Evolutionary conservation across 2,888 invertebrate species (phyloP).

Genomic region (Heteromurus nitidus): DNA sequence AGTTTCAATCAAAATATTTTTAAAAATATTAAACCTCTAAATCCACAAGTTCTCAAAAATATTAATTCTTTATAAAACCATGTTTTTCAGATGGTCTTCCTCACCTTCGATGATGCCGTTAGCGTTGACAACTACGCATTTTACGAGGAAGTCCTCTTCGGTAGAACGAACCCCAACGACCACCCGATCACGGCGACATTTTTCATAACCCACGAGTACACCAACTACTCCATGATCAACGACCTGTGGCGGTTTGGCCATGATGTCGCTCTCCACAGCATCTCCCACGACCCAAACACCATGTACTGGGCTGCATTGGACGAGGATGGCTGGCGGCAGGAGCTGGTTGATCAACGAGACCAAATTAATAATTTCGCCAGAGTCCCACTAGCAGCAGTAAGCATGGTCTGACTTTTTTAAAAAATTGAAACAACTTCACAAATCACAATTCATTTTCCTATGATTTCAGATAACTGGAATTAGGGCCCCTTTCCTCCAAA

Average conservation of each 20-base stretch:
- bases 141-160: slow-evolving; percentile 78
- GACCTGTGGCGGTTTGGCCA: slow-evolving; percentile 80
- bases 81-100: too few relatives aligned
- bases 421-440: too few relatives aligned
- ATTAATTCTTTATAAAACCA: too few relatives aligned
- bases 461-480: slow-evolving; percentile 75
- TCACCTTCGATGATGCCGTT: slow-evolving; percentile 83
- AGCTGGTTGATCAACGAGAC: slow-evolving; percentile 80
- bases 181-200: slow-evolving; percentile 82
- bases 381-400: slow-evolving; percentile 74
- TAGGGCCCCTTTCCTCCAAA: slow-evolving; percentile 79
- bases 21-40: too few relatives aligned
- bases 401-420: not conserved
- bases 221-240: slow-evolving; percentile 81
- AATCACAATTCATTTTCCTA: too few relatives aligned
- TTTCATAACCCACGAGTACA: slow-evolving; percentile 85
- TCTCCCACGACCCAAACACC: slow-evolving; percentile 74
- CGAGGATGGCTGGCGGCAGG: slow-evolving; percentile 75
- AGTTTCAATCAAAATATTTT: too few relatives aligned
- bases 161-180: slow-evolving; percentile 81
- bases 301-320: slow-evolving; percentile 65
- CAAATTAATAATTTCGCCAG: slow-evolving; percentile 79
- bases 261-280: slow-evolving; percentile 84
- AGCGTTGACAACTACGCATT: slow-evolving; percentile 78
- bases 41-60: too few relatives aligned